Evolutionary conservation across 2,888 invertebrate genomes (phyloP).

Genomic region (Periphyllus acericola): DNA sequence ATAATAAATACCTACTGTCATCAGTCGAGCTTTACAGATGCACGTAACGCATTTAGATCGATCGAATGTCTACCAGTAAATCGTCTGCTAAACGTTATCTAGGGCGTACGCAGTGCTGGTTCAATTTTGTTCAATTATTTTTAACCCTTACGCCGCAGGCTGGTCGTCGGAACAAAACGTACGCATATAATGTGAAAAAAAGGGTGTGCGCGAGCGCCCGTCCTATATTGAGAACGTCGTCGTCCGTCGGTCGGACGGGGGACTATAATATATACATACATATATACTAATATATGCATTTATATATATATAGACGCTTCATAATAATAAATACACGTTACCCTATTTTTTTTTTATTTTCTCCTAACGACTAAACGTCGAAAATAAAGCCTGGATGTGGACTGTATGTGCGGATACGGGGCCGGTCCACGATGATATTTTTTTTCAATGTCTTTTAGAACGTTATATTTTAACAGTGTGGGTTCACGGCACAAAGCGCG

Average conservation of each 20-base stretch:
- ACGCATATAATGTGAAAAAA: neutral
- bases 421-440: neutral
- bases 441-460: slow-evolving; percentile 5
- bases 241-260: slow-evolving; percentile 3
- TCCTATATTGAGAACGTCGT: neutral
- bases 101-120: neutral
- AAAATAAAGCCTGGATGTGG: slow-evolving; percentile 29
- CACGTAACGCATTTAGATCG: neutral
- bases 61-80: neutral
- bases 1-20: too few species aligned
- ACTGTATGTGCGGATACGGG: neutral
- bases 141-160: slow-evolving; percentile 12
- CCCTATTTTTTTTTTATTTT: slow-evolving; percentile 39
- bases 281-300: neutral
- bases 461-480: neutral
- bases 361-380: neutral
- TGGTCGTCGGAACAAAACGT: slow-evolving; percentile 3
- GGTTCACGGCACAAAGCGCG: neutral
- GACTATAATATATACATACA: neutral
- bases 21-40: neutral
- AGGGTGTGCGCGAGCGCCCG: slow-evolving; percentile 10
- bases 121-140: slow-evolving; percentile 35
- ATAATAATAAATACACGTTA: slow-evolving; percentile 41
- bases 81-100: slow-evolving; percentile 31
- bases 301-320: neutral